phyloP scores from a whole-genome alignment of 35 echinoderm and acorn worm genomes.

The Amphiura filiformis region DNA sequence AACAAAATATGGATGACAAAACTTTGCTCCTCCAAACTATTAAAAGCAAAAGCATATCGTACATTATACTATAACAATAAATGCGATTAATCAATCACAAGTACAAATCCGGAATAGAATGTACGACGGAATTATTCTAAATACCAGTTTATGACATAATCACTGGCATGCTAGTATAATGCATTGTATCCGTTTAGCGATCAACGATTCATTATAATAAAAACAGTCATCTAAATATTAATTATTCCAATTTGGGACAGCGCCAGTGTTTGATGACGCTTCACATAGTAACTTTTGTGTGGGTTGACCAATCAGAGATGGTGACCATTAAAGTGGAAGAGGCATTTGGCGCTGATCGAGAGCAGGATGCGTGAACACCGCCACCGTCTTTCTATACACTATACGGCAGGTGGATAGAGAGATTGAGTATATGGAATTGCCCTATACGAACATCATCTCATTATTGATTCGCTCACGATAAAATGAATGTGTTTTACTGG shows the following conservation, averaged over 20 bases:
- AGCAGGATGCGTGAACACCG: background rate
- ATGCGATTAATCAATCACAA: no score
- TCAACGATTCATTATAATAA: background rate
- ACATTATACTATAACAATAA: no score
- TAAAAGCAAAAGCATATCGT: no score
- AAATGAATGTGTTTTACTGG: background rate
- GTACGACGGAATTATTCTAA: no score
- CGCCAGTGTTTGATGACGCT: background rate
- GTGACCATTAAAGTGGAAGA: background rate
- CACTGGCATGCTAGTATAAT: no score
- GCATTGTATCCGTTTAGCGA: no score
- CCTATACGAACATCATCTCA: background rate
- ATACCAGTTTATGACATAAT: no score
- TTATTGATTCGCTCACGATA: constrained; percentile 2
- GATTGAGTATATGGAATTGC: background rate
- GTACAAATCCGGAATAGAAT: no score
- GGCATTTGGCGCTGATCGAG: background rate
- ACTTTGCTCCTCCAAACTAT: no score
- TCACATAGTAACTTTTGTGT: constrained; percentile 10
- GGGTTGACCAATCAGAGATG: background rate
- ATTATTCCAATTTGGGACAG: constrained; percentile 11
- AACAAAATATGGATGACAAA: no score
- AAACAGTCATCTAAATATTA: background rate
- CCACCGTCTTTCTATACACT: background rate
- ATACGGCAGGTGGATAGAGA: background rate